Evolutionary conservation across 2,888 invertebrate species (phyloP).

Genomic region (Drosophila barbarae): DNA sequence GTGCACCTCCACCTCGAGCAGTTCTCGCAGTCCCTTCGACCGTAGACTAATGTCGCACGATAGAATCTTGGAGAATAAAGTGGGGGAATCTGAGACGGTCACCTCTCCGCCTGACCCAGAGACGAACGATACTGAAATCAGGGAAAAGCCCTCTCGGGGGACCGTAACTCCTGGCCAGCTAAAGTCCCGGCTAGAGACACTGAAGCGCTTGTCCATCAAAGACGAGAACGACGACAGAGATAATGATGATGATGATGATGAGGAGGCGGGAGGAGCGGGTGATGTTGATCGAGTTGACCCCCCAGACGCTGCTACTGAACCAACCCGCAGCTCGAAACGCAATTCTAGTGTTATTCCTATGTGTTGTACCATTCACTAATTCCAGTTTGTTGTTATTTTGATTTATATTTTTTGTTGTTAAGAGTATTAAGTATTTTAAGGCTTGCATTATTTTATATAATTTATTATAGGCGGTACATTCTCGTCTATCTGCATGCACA

Average conservation of each 20-base stretch:
- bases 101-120: neutral
- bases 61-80: conserved; percentile 29
- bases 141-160: conserved; percentile 64
- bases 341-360: conserved; percentile 60
- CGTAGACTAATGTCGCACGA: conserved; percentile 35
- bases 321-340: conserved; percentile 45
- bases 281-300: conserved; percentile 72
- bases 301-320: conserved; percentile 29
- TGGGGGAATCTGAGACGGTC: conserved; percentile 15
- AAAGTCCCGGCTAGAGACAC: conserved; percentile 82
- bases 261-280: conserved; percentile 44
- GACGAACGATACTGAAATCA: conserved; percentile 1
- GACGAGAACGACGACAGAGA: conserved; percentile 46
- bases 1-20: conserved; percentile 61
- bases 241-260: conserved; percentile 43
- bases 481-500: conserved; percentile 17
- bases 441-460: conserved; percentile 19
- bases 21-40: conserved; percentile 65
- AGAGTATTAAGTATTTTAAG: conserved; percentile 21
- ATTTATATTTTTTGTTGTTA: conserved; percentile 25
- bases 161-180: conserved; percentile 84
- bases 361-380: conserved; percentile 75
- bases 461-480: conserved; percentile 6
- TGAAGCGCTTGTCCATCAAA: conserved; percentile 66
- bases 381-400: conserved; percentile 37